phyloP scores from a whole-genome alignment of 2,113 vertebrate species.

The Cryptotis parvus region DNA sequence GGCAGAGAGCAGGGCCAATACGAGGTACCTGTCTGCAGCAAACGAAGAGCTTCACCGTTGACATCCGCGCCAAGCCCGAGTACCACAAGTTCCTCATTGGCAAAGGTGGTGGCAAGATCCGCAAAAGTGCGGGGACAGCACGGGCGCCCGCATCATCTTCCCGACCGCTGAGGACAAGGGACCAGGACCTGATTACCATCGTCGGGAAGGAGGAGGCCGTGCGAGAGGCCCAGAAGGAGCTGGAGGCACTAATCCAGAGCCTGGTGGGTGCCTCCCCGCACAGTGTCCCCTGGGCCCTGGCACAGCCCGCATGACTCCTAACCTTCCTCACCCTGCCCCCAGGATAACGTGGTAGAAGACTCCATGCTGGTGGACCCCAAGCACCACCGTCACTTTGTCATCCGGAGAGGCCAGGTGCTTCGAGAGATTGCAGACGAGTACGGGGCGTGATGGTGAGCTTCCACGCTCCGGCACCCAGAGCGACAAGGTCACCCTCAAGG shows the following conservation, averaged over 20 bases:
- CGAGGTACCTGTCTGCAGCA: slow-evolving; percentile 87
- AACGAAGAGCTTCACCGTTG: slow-evolving; percentile 96
- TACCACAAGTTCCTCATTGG: slow-evolving; percentile 99
- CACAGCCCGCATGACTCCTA: background rate
- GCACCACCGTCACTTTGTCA: slow-evolving; percentile 97
- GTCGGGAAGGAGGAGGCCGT: slow-evolving; percentile 97
- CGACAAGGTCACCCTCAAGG: slow-evolving; percentile 96
- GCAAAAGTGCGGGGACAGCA: slow-evolving; percentile 96
- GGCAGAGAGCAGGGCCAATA: no score
- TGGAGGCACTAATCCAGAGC: slow-evolving; percentile 96
- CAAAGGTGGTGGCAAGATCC: slow-evolving; percentile 97
- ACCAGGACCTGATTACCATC: slow-evolving; percentile 98
- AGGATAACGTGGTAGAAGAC: slow-evolving; percentile 98
- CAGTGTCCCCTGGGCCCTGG: no score
- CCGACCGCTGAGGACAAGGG: slow-evolving; percentile 95
- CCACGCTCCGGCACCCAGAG: slow-evolving; percentile 94
- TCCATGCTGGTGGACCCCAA: slow-evolving; percentile 95
- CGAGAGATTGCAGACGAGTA: slow-evolving; percentile 97
- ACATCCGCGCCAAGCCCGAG: slow-evolving; percentile 97
- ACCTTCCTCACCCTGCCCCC: background rate
- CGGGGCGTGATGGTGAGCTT: slow-evolving; percentile 99
- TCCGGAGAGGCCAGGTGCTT: slow-evolving; percentile 96
- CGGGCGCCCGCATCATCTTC: slow-evolving; percentile 97
- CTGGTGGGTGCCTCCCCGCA: slow-evolving; percentile 87
- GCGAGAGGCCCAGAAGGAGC: slow-evolving; percentile 94